Evolutionary conservation across 2,888 invertebrate genomes (phyloP), one percentile per base, ranked within the genome.

Genomic region (Boloria euphrosyne): DNA sequence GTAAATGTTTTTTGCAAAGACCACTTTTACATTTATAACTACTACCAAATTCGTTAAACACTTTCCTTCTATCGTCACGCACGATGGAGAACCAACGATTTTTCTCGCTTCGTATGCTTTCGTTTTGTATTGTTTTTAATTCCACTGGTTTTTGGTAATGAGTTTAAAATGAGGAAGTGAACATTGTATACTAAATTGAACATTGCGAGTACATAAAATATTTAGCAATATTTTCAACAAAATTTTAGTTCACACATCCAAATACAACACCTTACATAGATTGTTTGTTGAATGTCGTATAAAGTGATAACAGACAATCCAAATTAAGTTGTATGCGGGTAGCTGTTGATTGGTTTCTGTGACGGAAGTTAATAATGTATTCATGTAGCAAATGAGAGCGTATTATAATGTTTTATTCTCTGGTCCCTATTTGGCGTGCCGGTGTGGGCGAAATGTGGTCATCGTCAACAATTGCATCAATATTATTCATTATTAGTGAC

Each of bases 1-100:
- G 84, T 87, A 84, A 86, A 83, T 78, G 79, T 81, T 88, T 90
- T 88, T 88, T 86, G 76, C 81, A 65, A 77, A 79, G 77, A 80
- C 80, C 76, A 76, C 75, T 76, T 77, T 75, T 78, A 77, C 78
- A 79, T 76, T 77, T 77, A 77, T 80, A 79, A 76, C 76, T 75
- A 76, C 76, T 75, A 66, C 22, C 47, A 46, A 49, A 66, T 65
- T 75, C 68, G 70, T 74, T 74, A 74, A 78, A 79, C 78, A 78
- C 79, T 83, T 82, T 82, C 80, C 75, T 77, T 78, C 70, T 68
- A 69, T 71, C 75, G 77, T 81, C 79, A 77, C 81, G 83, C 81
- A 78, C 76, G 76, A 72, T 75, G 78, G 73, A 71, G 72, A 71
- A 66, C 73, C 69, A 70, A 74, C 74, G 74, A 76, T 76, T 78